phyloP scores from a whole-genome alignment of 1,140 invertebrate species.

The Drosophila chauvacae region DNA sequence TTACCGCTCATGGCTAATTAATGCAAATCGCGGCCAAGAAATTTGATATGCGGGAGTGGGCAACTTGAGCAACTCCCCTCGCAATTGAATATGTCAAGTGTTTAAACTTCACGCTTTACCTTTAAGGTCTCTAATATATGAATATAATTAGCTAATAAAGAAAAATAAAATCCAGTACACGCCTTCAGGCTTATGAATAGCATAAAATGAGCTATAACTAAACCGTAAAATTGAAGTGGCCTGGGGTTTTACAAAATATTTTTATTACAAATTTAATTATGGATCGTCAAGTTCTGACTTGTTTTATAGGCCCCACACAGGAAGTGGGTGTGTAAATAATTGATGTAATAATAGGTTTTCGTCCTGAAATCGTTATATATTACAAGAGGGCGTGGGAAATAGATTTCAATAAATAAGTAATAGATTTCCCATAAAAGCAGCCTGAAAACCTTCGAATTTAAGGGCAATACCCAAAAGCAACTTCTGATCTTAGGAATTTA shows the following conservation, averaged over 20 bases:
- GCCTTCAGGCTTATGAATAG: background rate
- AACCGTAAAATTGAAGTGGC: background rate
- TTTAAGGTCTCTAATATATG: background rate
- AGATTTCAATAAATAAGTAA: no score
- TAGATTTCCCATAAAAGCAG: background rate
- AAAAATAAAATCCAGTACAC: background rate
- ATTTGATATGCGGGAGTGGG: slow-evolving; percentile 47
- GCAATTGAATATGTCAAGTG: slow-evolving; percentile 24
- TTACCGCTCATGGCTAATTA: slow-evolving; percentile 58
- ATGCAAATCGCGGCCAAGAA: slow-evolving; percentile 43
- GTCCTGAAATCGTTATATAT: no score
- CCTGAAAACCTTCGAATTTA: background rate
- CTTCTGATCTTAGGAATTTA: background rate
- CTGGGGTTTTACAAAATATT: no score
- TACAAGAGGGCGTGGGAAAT: no score
- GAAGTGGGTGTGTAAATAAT: no score
- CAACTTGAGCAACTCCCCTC: slow-evolving; percentile 30
- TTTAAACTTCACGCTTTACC: slow-evolving; percentile 13
- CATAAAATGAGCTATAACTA: background rate
- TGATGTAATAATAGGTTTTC: no score
- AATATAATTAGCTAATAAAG: slow-evolving; percentile 1
- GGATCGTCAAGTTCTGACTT: no score
- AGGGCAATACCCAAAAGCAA: background rate
- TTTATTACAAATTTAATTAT: background rate
- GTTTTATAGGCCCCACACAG: no score